Percentiles rank a stretch among this genome's conserved stretches.
phyloP scores from a whole-genome alignment of 1,140 invertebrate species.

The Campodea augens region DNA sequence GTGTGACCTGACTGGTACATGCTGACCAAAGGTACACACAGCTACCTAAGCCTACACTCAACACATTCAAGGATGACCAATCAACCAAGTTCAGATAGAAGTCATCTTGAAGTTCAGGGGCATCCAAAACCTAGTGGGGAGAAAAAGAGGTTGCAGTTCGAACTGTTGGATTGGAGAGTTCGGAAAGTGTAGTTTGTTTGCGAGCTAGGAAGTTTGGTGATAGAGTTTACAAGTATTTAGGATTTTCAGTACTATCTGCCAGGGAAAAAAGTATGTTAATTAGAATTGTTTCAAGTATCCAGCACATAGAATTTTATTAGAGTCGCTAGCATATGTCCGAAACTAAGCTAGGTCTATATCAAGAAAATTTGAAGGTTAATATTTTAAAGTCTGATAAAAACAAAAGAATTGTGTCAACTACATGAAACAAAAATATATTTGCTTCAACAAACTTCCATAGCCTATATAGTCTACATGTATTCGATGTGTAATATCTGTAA shows the following conservation, averaged over 20 bases:
- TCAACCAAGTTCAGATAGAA: constrained; percentile 98
- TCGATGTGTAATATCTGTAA: too few relatives aligned
- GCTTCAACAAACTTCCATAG: too few relatives aligned
- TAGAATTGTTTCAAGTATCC: too few relatives aligned
- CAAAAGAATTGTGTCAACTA: too few relatives aligned
- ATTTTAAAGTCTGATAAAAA: too few relatives aligned
- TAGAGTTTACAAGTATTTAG: constrained; percentile 3
- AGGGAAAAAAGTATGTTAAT: too few relatives aligned
- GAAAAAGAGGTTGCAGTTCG: constrained; percentile 11
- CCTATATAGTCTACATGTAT: too few relatives aligned
- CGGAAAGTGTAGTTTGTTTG: background rate
- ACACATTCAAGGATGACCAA: constrained; percentile 97
- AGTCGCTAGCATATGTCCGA: too few relatives aligned
- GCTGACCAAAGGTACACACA: constrained; percentile 99
- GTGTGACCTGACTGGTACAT: constrained; percentile 92
- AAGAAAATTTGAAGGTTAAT: too few relatives aligned
- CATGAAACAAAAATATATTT: too few relatives aligned
- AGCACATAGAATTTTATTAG: too few relatives aligned
- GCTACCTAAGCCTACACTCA: constrained; percentile 93
- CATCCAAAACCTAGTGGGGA: constrained; percentile 56
- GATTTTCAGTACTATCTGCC: constrained; percentile 1
- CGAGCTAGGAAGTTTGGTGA: background rate
- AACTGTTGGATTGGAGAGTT: constrained; percentile 1
- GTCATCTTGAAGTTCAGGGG: constrained; percentile 96
- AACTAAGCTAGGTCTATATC: too few relatives aligned